Conservation (phyloP, 2,797 vertebrate genomes). For the Pseudomugil tenellus region DNA sequence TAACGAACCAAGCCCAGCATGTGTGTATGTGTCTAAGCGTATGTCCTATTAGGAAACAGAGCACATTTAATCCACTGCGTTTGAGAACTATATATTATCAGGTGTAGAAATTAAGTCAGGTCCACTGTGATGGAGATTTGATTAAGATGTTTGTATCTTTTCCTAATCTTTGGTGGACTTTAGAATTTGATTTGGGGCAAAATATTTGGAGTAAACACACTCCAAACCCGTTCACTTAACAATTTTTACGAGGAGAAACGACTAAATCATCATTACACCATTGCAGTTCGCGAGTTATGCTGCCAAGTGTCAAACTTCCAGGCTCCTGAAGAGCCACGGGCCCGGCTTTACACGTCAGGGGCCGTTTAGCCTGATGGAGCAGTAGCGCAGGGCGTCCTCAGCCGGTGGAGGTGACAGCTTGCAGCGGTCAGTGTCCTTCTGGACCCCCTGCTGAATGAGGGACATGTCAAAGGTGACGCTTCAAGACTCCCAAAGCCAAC, state of each 20-base stretch:
- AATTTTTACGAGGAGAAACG: conserved; percentile 19
- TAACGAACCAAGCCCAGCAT: conserved; percentile 87
- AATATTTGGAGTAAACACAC: not conserved
- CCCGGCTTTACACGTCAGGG: conserved; percentile 50
- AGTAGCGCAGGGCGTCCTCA: conserved; percentile 75
- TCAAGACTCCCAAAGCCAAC: conserved; percentile 91
- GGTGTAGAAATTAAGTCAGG: not conserved
- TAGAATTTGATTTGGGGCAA: not conserved
- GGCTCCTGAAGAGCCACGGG: conserved; percentile 5
- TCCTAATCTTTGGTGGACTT: conserved; percentile 24
- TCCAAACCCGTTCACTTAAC: not conserved
- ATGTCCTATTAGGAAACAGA: conserved; percentile 44
- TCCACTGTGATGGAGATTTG: not conserved
- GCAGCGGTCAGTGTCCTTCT: conserved; percentile 85
- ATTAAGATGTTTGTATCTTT: not conserved
- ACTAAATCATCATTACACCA: conserved; percentile 27
- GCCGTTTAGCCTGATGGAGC: conserved; percentile 72
- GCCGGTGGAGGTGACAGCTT: conserved; percentile 87
- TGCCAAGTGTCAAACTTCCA: conserved; percentile 21
- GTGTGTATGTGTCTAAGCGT: conserved; percentile 39
- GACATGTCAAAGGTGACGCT: conserved; percentile 94
- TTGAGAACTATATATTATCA: conserved; percentile 7
- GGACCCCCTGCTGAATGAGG: conserved; percentile 82
- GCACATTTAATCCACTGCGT: conserved; percentile 32
- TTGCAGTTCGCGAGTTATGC: not conserved